These are phyloP conservation scores for Pristionchus fissidentatus DNA, from an alignment of 2,888 invertebrate species.

Conservation along the genomic window DNA sequence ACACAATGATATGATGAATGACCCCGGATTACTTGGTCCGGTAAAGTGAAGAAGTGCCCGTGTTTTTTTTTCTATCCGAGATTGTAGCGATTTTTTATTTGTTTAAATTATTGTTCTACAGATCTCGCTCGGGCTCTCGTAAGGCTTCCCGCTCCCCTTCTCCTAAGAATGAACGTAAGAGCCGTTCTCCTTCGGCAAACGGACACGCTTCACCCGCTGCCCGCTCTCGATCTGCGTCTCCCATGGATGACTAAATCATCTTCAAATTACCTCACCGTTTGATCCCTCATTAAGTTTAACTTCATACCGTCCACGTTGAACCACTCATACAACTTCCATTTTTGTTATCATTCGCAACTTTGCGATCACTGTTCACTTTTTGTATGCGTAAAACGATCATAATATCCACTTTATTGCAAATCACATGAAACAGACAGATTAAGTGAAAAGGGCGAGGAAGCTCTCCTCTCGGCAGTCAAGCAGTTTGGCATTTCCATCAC, in stretches of 20 bases:
- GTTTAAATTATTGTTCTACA: background rate
- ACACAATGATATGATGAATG: too few species aligned
- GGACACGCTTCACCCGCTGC: background rate
- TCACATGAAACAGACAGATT: background rate
- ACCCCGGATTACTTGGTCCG: too few species aligned
- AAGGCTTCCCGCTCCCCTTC: constrained; percentile 39
- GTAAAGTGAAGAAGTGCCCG: too few species aligned
- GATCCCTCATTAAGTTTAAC: background rate
- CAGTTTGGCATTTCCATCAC: constrained; percentile 18
- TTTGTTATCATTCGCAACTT: background rate
- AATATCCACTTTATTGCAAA: background rate
- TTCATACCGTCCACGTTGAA: background rate
- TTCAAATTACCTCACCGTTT: too few species aligned
- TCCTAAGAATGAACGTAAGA: background rate
- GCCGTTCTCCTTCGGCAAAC: constrained; percentile 13
- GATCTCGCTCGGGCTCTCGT: constrained; percentile 31
- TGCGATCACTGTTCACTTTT: background rate
- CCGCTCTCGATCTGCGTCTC: constrained; percentile 6
- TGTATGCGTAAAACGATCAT: background rate
- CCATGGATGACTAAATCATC: constrained; percentile 22
- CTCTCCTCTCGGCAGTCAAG: constrained; percentile 8
- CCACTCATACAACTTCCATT: background rate
- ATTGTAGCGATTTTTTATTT: background rate
- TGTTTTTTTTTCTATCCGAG: too few species aligned
- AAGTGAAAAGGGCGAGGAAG: background rate